Evolutionary conservation across 2,113 vertebrate genomes (phyloP).

Genomic region (Myrmecophaga tridactyla): DNA sequence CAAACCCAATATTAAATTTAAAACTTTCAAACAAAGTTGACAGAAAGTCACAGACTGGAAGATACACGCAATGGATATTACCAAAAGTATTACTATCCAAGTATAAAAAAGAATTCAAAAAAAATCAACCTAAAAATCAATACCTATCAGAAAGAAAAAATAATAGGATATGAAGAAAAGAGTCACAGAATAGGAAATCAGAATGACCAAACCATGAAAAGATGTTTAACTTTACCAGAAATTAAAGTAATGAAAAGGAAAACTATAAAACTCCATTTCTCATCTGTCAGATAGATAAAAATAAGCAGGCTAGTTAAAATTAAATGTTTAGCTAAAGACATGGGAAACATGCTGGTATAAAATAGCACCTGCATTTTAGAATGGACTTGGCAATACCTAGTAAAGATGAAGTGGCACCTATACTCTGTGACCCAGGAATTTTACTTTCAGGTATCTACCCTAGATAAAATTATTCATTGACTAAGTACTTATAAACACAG

Average conservation of each 20-base stretch:
- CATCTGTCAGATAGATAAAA: background rate
- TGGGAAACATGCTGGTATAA: background rate
- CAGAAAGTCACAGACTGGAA: background rate
- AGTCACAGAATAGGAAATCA: background rate
- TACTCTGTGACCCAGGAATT: background rate
- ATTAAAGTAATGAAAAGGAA: conserved; percentile 12
- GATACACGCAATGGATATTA: background rate
- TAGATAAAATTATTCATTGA: background rate
- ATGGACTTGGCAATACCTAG: background rate
- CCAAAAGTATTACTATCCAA: background rate
- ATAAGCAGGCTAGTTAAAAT: background rate
- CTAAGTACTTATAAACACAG: background rate
- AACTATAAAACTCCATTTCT: background rate
- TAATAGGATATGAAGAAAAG: background rate
- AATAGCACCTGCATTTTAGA: background rate
- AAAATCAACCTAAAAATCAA: conserved; percentile 9
- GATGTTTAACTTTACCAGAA: conserved; percentile 7
- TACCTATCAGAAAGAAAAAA: background rate
- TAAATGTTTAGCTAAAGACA: background rate
- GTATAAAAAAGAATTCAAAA: conserved; percentile 11
- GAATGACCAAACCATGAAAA: background rate
- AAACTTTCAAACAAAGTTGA: background rate
- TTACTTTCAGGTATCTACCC: background rate
- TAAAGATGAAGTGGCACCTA: background rate
- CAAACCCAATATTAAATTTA: background rate